These are phyloP conservation scores for Kryptolebias marmoratus DNA, from an alignment of 2,113 vertebrate species.

Conservation along the genomic window DNA sequence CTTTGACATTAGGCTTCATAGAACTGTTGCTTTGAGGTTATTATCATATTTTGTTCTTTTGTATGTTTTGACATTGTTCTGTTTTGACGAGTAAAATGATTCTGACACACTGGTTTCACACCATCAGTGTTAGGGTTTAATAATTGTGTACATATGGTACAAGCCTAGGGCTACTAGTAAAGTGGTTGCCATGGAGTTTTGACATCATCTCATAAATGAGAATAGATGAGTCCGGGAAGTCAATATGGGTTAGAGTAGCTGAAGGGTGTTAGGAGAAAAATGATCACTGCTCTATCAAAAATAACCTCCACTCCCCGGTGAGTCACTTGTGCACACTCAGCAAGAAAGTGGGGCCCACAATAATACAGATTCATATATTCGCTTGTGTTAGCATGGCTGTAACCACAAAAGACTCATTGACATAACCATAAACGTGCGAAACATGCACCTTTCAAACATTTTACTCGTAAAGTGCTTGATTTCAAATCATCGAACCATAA, in stretches of 20 bases:
- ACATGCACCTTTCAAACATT: constrained; percentile 19
- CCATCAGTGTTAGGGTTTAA: constrained; percentile 43
- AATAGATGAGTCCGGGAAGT: constrained; percentile 79
- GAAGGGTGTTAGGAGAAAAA: constrained; percentile 68
- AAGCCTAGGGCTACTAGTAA: constrained; percentile 60
- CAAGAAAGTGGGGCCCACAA: constrained; percentile 25
- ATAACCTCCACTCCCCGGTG: constrained; percentile 58
- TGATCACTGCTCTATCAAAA: constrained; percentile 57
- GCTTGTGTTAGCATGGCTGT: constrained; percentile 16
- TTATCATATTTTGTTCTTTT: constrained; percentile 4
- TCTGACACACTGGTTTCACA: constrained; percentile 40
- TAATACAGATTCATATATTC: constrained; percentile 18
- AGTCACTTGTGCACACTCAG: constrained; percentile 35
- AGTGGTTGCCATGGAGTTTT: constrained; percentile 77
- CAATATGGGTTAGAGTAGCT: constrained; percentile 68
- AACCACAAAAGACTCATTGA: constrained; percentile 14
- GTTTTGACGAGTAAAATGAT: constrained; percentile 29
- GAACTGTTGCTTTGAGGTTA: constrained; percentile 4
- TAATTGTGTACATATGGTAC: constrained; percentile 14
- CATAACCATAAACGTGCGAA: constrained; percentile 22
- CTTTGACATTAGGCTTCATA: too few species aligned
- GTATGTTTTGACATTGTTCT: constrained; percentile 35
- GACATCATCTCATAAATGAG: constrained; percentile 77
- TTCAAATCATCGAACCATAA: not conserved
- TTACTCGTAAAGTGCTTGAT: not conserved